phyloP scores from a whole-genome alignment of 2,113 vertebrate genomes.

The Canis aureus region DNA sequence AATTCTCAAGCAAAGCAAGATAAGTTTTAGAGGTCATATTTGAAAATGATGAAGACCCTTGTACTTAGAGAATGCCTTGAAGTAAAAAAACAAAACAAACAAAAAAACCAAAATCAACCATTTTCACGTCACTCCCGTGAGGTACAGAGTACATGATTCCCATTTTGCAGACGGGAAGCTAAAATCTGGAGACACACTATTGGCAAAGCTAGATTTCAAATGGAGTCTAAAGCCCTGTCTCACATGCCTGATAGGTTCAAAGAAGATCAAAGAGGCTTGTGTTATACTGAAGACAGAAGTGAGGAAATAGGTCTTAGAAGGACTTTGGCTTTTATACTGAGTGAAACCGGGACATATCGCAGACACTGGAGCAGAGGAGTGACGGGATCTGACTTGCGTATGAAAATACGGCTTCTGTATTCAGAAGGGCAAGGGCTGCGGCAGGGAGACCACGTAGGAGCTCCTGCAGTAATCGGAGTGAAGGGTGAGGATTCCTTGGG shows the following conservation, averaged over 20 bases:
- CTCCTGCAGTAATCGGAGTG: not conserved
- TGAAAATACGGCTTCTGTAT: not conserved
- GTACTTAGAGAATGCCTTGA: not conserved
- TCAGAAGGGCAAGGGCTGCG: not conserved
- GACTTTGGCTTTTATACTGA: not conserved
- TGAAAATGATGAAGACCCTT: not conserved
- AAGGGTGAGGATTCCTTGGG: not conserved
- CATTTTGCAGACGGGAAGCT: not conserved
- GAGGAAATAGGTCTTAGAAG: not conserved
- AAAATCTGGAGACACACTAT: not conserved
- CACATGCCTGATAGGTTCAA: not conserved
- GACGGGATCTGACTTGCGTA: not conserved
- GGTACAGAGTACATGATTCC: not conserved
- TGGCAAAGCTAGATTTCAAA: constrained; percentile 13
- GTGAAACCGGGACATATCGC: not conserved
- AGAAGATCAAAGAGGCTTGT: not conserved
- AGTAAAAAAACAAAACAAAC: not conserved
- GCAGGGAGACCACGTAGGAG: not conserved
- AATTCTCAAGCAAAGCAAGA: not conserved
- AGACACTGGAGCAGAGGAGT: not conserved
- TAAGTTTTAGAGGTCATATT: constrained; percentile 40
- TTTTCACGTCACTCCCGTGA: not conserved
- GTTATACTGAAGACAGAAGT: not conserved
- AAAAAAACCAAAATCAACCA: not conserved
- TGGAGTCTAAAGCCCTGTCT: not conserved